Base-by-base conservation (phyloP, 2,113 vertebrate genomes). In the Clinocottus analis region DNA sequence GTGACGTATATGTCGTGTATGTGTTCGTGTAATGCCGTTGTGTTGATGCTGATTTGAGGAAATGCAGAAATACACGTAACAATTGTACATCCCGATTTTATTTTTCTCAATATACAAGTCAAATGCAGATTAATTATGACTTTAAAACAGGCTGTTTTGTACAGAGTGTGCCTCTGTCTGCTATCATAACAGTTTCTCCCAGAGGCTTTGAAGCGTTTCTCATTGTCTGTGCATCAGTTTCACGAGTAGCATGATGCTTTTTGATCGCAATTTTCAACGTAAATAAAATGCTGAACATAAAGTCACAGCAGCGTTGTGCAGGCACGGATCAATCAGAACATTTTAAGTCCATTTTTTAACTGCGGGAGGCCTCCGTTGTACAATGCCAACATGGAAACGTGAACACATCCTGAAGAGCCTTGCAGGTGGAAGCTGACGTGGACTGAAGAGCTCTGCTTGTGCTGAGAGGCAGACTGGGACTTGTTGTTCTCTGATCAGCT, bases 401-500 rank as follows among this genome's bases (percentile, higher is more conserved):
- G 60, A 66, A 33, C 23, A 45, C 9, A 4, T 68, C 61, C 31
- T 59, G 33, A 65, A 41, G 72, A 77, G 72, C 13, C 5, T 1
- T 43, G 35, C 60, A 62, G 79, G 84, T 78, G 65, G 13, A 66
- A 73, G 62, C 75, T 80, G 88, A 73, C 21, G 76, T 64, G 33
- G 75, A 63, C 39, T 33, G 90, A 82, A 83, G 93, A 80, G 60
- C 69, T n/a, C 81, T 87, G 88, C 83, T 90, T 69, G 85, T 87
- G 87, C 92, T 88, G 75, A 93, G 91, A 90, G 92, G 92, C 82
- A 93, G 93, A 92, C 93, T 93, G 92, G 92, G 91, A 93, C 88
- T 93, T 93, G 93, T 94, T 93, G 92, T 92, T 93, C 82, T 90
- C 79, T 88, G 80, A 93, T 84, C 75, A 92, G 79, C 74, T 13